Evolutionary conservation across 2,113 vertebrate species (phyloP).

Genomic region (Oxygymnocypris stewartii): DNA sequence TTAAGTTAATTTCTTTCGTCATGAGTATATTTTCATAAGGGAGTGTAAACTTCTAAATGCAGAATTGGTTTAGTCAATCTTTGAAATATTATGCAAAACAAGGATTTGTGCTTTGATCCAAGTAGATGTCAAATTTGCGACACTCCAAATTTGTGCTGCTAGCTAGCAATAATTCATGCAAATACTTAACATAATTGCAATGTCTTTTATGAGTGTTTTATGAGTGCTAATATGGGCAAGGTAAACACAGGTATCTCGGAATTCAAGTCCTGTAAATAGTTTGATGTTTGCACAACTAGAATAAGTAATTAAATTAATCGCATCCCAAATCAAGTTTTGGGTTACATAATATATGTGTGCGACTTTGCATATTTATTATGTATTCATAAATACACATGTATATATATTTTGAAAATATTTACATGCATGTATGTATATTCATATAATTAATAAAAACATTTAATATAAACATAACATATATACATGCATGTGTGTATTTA

Average conservation of each 20-base stretch:
- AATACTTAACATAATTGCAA: neutral
- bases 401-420: no score
- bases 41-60: neutral
- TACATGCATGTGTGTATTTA: no score
- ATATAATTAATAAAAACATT: no score
- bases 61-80: neutral
- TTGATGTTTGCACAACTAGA: neutral
- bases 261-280: neutral
- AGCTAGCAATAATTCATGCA: neutral
- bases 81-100: neutral
- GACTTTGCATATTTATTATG: no score
- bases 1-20: neutral
- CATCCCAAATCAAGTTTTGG: no score
- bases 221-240: neutral
- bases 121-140: neutral
- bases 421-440: no score
- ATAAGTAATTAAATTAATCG: neutral
- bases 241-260: neutral
- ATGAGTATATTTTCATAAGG: neutral
- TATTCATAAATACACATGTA: no score
- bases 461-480: no score
- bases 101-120: neutral
- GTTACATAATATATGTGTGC: no score
- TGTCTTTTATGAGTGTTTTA: neutral
- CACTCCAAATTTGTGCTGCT: neutral